Conservation (phyloP, 92 coral and sea anemone species). For the Parazoanthus atlanticus region DNA sequence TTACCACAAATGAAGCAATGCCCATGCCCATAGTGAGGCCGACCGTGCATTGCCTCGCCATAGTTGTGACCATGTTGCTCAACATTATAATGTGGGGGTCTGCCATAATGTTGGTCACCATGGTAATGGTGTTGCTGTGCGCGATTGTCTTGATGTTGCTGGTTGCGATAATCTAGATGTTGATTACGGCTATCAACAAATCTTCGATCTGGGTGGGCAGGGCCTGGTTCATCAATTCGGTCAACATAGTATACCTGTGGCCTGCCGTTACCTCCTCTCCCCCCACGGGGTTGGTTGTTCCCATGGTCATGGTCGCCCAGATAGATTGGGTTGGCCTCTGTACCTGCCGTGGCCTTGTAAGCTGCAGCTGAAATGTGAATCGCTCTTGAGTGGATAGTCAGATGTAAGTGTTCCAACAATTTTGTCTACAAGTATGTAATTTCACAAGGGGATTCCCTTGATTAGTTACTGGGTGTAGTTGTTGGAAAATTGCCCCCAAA, state of each 20-base stretch:
- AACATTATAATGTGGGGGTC: conserved; percentile 13
- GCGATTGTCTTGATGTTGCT: conserved; percentile 28
- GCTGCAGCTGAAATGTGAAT: conserved; percentile 36
- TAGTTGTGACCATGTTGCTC: conserved; percentile 51
- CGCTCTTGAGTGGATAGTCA: conserved; percentile 13
- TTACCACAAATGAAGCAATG: conserved; percentile 75
- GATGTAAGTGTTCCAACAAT: background rate
- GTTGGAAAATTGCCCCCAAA: no score
- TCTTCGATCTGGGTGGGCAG: conserved; percentile 30
- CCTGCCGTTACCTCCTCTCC: conserved; percentile 36
- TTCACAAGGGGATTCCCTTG: no score
- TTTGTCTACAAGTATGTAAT: no score
- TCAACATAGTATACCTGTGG: conserved; percentile 25
- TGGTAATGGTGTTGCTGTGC: conserved; percentile 33
- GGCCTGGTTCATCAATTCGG: conserved; percentile 34
- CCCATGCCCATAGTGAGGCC: conserved; percentile 64
- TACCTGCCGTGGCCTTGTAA: conserved; percentile 15
- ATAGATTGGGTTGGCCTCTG: conserved; percentile 31
- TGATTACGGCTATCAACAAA: conserved; percentile 22
- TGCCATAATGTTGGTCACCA: conserved; percentile 31
- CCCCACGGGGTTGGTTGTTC: conserved; percentile 31
- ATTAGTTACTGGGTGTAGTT: no score
- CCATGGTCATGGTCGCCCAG: conserved; percentile 25
- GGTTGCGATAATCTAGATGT: background rate
- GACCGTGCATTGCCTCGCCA: conserved; percentile 52